Evolutionary conservation across 2,888 invertebrate species (phyloP), one percentile per base, ranked within the genome.

Genomic region (Andrena marginata): DNA sequence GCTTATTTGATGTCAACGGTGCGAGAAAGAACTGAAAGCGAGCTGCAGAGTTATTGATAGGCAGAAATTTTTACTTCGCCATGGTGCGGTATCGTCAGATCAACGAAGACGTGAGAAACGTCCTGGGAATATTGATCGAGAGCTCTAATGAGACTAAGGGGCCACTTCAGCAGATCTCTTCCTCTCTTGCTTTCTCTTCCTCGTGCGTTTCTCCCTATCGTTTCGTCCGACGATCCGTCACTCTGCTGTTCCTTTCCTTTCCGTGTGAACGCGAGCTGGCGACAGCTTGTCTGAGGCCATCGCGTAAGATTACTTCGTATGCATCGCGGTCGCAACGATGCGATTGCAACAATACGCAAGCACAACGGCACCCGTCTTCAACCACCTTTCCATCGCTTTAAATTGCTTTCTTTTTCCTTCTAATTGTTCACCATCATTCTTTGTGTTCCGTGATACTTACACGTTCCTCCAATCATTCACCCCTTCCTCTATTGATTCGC

Each of bases 291-390:
- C 88, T 88, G 82, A 62, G 87, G 69, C 74, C 78, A 74, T 72
- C 82, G 67, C 80, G 84, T 79, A 79, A 86, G 85, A 90, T 90
- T 90, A 90, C 87, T 90, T 89, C 82, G 86, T 86, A 88, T 90
- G 86, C 87, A 89, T 89, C 88, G 89, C 89, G 78, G 82, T 84
- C 76, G 80, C 73, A 82, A 79, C 84, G 81, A 79, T 85, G 80
- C 86, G 84, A 87, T 89, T 89, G 79, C 78, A 72, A 73, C 81
- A 60, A 77, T 20, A 51, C 62, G 62, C 82, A 80, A 86, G 76
- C 80, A 78, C 78, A 78, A 82, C 71, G 77, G 62, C 77, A 84
- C 56, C 76, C 64, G 68, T 65, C 67, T 20, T 42, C 68, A 8
- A 3, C 8, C 64, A 51, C 31, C 26, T 31, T 56, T 69, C n/a